Evolutionary conservation across 2,797 vertebrate genomes (phyloP), one percentile per base, ranked within the genome.

Genomic region (Coregonus ussuriensis): DNA sequence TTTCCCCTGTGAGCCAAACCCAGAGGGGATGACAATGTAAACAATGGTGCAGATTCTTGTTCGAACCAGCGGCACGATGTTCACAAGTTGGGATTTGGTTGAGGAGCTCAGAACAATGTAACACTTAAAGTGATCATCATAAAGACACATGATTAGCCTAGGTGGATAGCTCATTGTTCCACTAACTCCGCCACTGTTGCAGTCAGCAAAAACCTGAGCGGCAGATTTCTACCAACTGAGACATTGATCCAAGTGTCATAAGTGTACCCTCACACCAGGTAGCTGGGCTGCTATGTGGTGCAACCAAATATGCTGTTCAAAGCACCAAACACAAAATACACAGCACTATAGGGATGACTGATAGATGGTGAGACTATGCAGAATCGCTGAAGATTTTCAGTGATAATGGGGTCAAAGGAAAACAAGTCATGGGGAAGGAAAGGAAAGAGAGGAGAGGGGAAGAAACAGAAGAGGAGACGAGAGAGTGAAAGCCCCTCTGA

Each of bases 41-140:
- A 94, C 91, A 92, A 92, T 91, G 81, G 88, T 65, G 80, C 80
- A 76, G 83, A 88, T 88, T 89, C 89, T 89, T 91, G 88, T 90
- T 91, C 81, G 86, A 91, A 91, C 80, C 87, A 88, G 88, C 89
- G 83, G 87, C 87, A 83, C 81, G 63, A 80, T 87, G 88, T 89
- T 90, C 65, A 14, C 83, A 89, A 88, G 89, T 91, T 89, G 77
- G 91, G 92, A 93, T 93, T 93, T 91, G 89, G 79, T 77, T 77
- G 86, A 90, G 69, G 68, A 92, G 92, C 91, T 91, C 88, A 73
- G 31, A 52, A 72, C 59, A 82, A 59, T 65, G 75, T 75, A 81
- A 71, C 33, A 21, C 88, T 89, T 76, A 82, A 84, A 81, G 85
- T 84, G 79, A 90, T 91, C 82, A 76, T 78, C 73, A 76, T 21